Evolutionary conservation across 2,113 vertebrate species (phyloP), one percentile per base, ranked within the genome.

Genomic region (Hippocampus zosterae): DNA sequence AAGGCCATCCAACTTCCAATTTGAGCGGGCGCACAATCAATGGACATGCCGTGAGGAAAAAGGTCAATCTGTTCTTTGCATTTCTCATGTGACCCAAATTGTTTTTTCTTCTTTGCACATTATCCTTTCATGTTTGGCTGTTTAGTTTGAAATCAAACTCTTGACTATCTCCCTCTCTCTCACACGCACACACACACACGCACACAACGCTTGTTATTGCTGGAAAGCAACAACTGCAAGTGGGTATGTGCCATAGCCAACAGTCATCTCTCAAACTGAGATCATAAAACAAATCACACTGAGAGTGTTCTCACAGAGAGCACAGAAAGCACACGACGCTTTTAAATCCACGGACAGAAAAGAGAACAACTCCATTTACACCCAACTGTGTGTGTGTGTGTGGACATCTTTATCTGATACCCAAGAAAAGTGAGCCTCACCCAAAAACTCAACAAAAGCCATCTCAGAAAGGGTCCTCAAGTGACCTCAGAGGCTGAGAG

Each of bases 161-260:
- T 68, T 70, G 13, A 72, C 63, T 62, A 40, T 65, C 63, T 70
- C 46, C 42, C 2, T 56, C 62, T 65, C 75, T 69, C 72, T 74
- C 71, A 82, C 84, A 83, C 81, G 69, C 42, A 44, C 42, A 44
- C 12, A 44, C 11, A 76, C 71, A 81, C 84, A 83, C 82, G 67
- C 42, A 44, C 42, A 44, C 42, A 44, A 33, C 76, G 85, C 85
- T 83, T 88, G 78, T 87, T 87, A 77, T 87, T 84, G 83, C 82
- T 87, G 85, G 83, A 87, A 85, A 88, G 85, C 77, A 79, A 80
- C 87, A 85, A 84, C 85, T 70, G 68, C 68, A 82, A 80, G 77
- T 74, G 27, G 79, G 73, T 67, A 12, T 79, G 78, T 73, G 75
- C 82, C 86, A 85, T 78, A 59, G 44, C 63, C 50, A 85, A 74